A percentile compares a stretch with the other conserved stretches of the same genome.
phyloP scores from a whole-genome alignment of 92 coral and sea anemone species.

The Muricea muricata region DNA sequence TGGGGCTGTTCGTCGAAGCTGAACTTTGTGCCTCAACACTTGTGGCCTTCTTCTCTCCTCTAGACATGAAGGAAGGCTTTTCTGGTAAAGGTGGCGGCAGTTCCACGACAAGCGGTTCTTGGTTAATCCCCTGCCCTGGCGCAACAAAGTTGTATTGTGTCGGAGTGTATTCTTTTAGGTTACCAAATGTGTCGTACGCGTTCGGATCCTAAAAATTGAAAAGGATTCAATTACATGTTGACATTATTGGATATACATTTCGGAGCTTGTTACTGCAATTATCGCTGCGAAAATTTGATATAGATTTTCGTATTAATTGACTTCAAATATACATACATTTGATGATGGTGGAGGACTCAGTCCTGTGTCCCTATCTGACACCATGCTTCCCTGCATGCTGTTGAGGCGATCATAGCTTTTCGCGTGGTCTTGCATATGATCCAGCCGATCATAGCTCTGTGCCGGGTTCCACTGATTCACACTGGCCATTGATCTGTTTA shows the following conservation, averaged over 20 bases:
- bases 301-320: no score
- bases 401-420: slow-evolving; percentile 34
- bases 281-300: no score
- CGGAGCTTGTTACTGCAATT: no score
- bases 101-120: background rate
- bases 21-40: background rate
- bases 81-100: slow-evolving; percentile 34
- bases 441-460: slow-evolving; percentile 2
- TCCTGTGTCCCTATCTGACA: background rate
- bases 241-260: no score
- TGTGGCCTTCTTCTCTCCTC: background rate
- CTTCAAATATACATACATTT: background rate
- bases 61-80: slow-evolving; percentile 26
- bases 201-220: background rate
- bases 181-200: slow-evolving; percentile 30
- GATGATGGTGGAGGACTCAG: slow-evolving; percentile 36
- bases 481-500: slow-evolving; percentile 24
- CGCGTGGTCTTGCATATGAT: slow-evolving; percentile 18
- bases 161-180: background rate
- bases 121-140: background rate
- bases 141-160: background rate
- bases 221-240: no score
- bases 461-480: background rate
- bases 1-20: background rate
- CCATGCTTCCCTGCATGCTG: slow-evolving; percentile 27